phyloP scores from a whole-genome alignment of 2,797 vertebrate species.

The Acrocephalus scirpaceus region DNA sequence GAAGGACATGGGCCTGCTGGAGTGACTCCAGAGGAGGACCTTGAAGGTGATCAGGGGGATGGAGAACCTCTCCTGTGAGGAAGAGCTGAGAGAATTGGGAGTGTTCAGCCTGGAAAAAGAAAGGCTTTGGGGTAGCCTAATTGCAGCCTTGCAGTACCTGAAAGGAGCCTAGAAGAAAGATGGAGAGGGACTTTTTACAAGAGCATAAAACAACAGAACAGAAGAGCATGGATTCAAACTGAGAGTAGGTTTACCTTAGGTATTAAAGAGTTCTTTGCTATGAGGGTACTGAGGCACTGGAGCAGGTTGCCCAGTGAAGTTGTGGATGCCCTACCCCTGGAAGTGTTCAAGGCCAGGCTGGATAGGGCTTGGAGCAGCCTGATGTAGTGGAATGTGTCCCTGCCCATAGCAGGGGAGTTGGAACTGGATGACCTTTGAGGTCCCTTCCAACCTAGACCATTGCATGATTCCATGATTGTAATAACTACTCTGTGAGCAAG shows the following conservation, averaged over 20 bases:
- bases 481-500: neutral
- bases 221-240: neutral
- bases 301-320: neutral
- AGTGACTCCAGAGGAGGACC: rapidly evolving
- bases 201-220: neutral
- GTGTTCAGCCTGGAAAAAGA: neutral
- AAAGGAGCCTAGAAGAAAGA: too few species aligned
- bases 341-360: neutral
- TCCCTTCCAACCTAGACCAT: neutral
- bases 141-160: too few species aligned
- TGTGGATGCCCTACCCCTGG: neutral
- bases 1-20: neutral
- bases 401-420: neutral
- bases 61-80: rapidly evolving
- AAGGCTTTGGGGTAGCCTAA: too few species aligned
- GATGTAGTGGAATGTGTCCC: neutral
- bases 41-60: rapidly evolving
- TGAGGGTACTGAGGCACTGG: neutral
- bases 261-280: neutral
- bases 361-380: neutral
- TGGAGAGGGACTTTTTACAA: too few species aligned
- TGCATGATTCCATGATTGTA: neutral
- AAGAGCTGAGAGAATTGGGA: neutral
- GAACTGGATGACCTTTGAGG: neutral
- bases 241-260: neutral